Base-by-base conservation (phyloP, 2,888 invertebrate genomes). In the Meta bourneti region DNA sequence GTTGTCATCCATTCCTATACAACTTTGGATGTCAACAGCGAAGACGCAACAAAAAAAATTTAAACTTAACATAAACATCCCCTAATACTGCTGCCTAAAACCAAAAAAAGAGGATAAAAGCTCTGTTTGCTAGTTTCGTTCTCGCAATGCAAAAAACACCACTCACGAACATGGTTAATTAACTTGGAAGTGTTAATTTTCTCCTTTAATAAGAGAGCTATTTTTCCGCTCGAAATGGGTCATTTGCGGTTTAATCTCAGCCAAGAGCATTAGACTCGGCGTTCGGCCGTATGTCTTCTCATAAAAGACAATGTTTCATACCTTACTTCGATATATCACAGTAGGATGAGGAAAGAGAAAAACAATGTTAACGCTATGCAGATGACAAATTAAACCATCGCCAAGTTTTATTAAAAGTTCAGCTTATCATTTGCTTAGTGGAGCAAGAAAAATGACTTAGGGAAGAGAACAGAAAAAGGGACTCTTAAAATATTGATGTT, bases 181-280 rank as follows among this genome's bases (percentile, higher is more conserved):
- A 85, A 75, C 75, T 69, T 16, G 9, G n/a, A 77, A 48, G 69
- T 48, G 84, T 85, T 85, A 75, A 75, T 85, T 85, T 85, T 69
- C 61, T 49, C 48, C 48, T 71, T 54, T 51, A 20, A 52, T 71
- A 72, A 48, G 19, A 13, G 52, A 78, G 19, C 51, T 70, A 34
- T 70, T n/a, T 81, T 81, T 9, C 6, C 52, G 7, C 11, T 52
- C 19, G n/a, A n/a, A 81, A 81, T 69, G 81, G 70, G 70, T 81
- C 81, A 71, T 70, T 81, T 81, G 19, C 70, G 72, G 49, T 72
- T n/a, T 54, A 54, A 48, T 83, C 72, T 51, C 83, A 83, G 20
- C 20, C 0, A 61, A 9, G 61, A 16, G 61, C 61, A 34, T 34
- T 34, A 34, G n/a, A n/a, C n/a, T n/a, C n/a, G n/a, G n/a, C n/a